A percentile compares a stretch with the other conserved stretches of the same genome.
Evolutionary conservation across 30 jellyfish, hydroid and myxozoan genomes (phyloP).

Genomic region (Nemopilema nomurai): DNA sequence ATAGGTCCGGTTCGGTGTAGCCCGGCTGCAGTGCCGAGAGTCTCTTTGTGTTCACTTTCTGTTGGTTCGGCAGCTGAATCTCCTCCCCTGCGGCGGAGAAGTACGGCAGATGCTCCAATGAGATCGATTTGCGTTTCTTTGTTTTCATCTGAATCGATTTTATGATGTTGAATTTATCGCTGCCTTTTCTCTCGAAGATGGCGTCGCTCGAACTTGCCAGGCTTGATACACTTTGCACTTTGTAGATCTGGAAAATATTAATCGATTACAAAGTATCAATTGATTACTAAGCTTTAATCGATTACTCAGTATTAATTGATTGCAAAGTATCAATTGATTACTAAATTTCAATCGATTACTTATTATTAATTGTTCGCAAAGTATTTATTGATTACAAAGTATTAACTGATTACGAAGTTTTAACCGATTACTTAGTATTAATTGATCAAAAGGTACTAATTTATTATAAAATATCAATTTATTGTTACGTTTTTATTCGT

Average conservation of each 20-base stretch:
- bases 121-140: conserved; percentile 55
- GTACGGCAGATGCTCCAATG: conserved; percentile 62
- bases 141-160: conserved; percentile 49
- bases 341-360: no score
- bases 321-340: no score
- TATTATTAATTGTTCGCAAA: no score
- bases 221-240: conserved; percentile 43
- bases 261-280: not conserved
- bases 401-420: no score
- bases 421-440: no score
- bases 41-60: conserved; percentile 25
- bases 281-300: not conserved
- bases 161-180: conserved; percentile 44
- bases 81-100: conserved; percentile 64
- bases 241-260: conserved; percentile 27
- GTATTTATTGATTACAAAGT: no score
- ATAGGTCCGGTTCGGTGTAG: conserved; percentile 63
- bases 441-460: no score
- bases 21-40: conserved; percentile 72
- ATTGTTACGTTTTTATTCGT: no score
- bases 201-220: conserved; percentile 23
- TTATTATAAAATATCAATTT: no score
- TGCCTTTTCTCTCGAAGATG: conserved; percentile 23
- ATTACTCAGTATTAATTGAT: no score
- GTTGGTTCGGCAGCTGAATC: conserved; percentile 42